phyloP scores from a whole-genome alignment of 2,797 vertebrate species.

The Notolabrus celidotus region DNA sequence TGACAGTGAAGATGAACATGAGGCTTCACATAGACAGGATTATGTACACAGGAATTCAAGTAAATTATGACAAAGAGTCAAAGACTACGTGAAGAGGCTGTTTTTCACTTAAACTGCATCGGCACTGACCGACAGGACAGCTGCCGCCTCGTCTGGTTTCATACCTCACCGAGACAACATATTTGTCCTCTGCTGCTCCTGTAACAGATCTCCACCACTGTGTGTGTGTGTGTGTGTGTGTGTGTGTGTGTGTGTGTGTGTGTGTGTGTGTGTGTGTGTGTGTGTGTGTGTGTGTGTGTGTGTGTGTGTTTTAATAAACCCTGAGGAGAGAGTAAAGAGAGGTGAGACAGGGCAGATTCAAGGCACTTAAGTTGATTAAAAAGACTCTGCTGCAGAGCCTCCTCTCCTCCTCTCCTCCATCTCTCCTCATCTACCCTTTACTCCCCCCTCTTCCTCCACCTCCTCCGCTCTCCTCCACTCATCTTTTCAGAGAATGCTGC shows the following conservation, averaged over 20 bases:
- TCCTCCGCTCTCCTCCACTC: background rate
- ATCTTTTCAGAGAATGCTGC: conserved; percentile 33
- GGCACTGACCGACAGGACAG: background rate
- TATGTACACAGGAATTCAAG: too few relatives aligned
- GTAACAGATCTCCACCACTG: background rate
- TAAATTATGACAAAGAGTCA: background rate
- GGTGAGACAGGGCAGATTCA: conserved; percentile 54
- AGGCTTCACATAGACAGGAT: background rate
- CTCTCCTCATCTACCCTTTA: conserved; percentile 11
- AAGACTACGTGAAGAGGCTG: background rate
- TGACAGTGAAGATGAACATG: background rate
- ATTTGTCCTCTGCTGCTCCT: background rate
- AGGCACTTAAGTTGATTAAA: conserved; percentile 75
- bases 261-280: conserved; percentile 28
- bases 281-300: conserved; percentile 2
- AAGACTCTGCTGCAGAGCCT: conserved; percentile 53
- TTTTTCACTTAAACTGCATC: background rate
- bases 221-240: background rate
- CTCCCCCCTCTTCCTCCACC: background rate
- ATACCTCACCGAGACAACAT: background rate
- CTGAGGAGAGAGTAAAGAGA: conserved; percentile 44
- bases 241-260: conserved; percentile 19
- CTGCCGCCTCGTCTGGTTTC: too few relatives aligned
- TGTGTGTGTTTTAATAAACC: conserved; percentile 41
- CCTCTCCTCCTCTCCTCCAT: conserved; percentile 3